Base-by-base conservation (phyloP, 2,888 invertebrate genomes). In the Chydorus sphaericus region DNA sequence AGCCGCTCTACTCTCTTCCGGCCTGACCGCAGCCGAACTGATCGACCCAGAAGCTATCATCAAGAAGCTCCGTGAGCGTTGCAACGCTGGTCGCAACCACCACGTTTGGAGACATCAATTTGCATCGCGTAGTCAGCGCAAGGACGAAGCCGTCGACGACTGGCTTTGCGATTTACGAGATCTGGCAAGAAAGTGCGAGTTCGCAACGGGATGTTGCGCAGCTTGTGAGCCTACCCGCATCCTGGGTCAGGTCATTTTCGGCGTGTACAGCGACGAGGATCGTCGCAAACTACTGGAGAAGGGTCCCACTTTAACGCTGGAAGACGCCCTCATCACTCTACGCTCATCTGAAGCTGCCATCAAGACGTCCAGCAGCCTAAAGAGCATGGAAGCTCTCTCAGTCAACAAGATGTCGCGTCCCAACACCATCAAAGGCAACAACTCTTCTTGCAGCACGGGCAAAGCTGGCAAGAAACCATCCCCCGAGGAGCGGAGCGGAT, bases 111-210 rank as follows among this genome's bases (percentile, higher is more conserved):
- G 51, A 2, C 51, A 51, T 2, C 30, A 51, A 18, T 51, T 51
- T 31, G 29, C 51, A 11, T 51, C 33, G 3, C 33, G 51, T 20
- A 31, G 23, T 14, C 51, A 51, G 33, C 30, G 31, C 14, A 33
- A 30, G 2, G 8, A 31, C 4, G 51, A 51, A 33, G 31, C 31
- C 23, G 18, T 51, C 3, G 51, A 51, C 3, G 51, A 51, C 33
- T 51, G 31, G 33, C 31, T 51, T 18, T 51, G 51, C 5, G 51
- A 51, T 31, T 33, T 51, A 14, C 51, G 51, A 16, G 29, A 28
- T 51, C 23, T 51, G 30, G n/a, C 51, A 14, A 51, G 51, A 28
- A 31, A 51, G 20, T 51, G 51, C 51, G 33, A 31, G 33, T 51
- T 51, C 16, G 30, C 30, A n/a, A 18, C 30, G 7, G 51, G 33